These are phyloP conservation scores for Catocala sponsa DNA, from an alignment of 2,888 invertebrate genomes.

Conservation along the genomic window DNA sequence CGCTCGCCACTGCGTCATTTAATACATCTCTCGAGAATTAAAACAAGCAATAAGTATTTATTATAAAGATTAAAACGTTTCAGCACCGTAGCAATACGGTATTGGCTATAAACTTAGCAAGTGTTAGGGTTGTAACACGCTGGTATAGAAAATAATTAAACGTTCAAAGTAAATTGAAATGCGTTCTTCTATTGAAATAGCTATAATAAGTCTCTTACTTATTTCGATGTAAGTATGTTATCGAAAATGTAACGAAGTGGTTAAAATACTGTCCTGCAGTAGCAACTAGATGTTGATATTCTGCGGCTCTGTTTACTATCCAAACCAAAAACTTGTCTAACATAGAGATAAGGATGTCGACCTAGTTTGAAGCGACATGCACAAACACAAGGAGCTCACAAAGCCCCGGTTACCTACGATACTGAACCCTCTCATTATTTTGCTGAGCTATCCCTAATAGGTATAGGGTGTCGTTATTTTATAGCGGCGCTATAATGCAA, in stretches of 20 bases:
- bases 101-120: slow-evolving; percentile 37
- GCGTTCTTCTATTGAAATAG: too few relatives aligned
- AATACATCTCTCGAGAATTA: slow-evolving; percentile 13
- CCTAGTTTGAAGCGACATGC: slow-evolving; percentile 6
- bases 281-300: too few relatives aligned
- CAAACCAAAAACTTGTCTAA: slow-evolving; percentile 9
- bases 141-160: slow-evolving; percentile 11
- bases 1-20: too few relatives aligned
- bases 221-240: too few relatives aligned
- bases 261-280: too few relatives aligned
- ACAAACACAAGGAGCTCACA: slow-evolving; percentile 4
- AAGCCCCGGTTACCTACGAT: slow-evolving; percentile 13
- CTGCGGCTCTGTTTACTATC: slow-evolving; percentile 1
- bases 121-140: slow-evolving; percentile 27
- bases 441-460: slow-evolving; percentile 26
- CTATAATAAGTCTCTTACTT: too few relatives aligned
- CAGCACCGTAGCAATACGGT: slow-evolving; percentile 31
- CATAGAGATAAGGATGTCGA: slow-evolving; percentile 5
- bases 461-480: slow-evolving; percentile 37
- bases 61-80: slow-evolving; percentile 22
- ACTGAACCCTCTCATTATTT: slow-evolving; percentile 26
- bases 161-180: too few relatives aligned
- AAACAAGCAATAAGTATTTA: slow-evolving; percentile 20
- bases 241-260: too few relatives aligned
- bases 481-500: slow-evolving; percentile 45